These are phyloP conservation scores for Colostygia pectinataria DNA, from an alignment of 2,888 invertebrate genomes.

Conservation along the genomic window DNA sequence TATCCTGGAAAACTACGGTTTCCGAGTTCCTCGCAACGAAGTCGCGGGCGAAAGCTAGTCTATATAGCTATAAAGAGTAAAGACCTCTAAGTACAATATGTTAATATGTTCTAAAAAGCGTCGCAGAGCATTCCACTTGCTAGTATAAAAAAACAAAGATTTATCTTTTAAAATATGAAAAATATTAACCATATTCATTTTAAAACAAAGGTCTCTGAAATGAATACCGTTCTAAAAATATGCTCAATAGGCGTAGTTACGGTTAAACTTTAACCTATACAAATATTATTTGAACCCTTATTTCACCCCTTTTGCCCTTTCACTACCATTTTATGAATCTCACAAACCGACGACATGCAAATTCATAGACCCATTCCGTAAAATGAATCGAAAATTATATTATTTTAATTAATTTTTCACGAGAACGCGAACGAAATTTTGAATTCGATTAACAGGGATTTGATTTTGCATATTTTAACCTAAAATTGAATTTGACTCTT, in stretches of 20 bases:
- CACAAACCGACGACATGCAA: conserved; percentile 11
- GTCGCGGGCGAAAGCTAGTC: too few relatives aligned
- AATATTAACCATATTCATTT: too few relatives aligned
- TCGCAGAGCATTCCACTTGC: too few relatives aligned
- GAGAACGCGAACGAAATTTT: conserved; percentile 28
- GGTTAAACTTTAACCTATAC: neutral
- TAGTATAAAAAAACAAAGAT: too few relatives aligned
- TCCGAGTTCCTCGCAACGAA: too few relatives aligned
- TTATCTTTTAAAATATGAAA: too few relatives aligned
- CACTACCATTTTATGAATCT: conserved; percentile 1
- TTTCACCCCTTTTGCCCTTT: conserved; percentile 11
- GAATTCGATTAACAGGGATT: conserved; percentile 28
- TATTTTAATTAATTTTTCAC: conserved; percentile 18
- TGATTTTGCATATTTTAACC: conserved; percentile 12
- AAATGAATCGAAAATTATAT: conserved; percentile 13
- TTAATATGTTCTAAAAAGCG: too few relatives aligned
- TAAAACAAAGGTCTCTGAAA: too few relatives aligned
- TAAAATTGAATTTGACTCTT: neutral
- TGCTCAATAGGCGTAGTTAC: neutral
- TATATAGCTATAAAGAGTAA: too few relatives aligned
- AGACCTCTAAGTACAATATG: too few relatives aligned
- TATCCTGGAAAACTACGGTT: too few relatives aligned
- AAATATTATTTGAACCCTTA: conserved; percentile 10
- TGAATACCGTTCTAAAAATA: too few relatives aligned
- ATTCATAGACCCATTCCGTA: conserved; percentile 3